Conservation (phyloP, 2,888 invertebrate species). For the Gasteruption jaculator region DNA sequence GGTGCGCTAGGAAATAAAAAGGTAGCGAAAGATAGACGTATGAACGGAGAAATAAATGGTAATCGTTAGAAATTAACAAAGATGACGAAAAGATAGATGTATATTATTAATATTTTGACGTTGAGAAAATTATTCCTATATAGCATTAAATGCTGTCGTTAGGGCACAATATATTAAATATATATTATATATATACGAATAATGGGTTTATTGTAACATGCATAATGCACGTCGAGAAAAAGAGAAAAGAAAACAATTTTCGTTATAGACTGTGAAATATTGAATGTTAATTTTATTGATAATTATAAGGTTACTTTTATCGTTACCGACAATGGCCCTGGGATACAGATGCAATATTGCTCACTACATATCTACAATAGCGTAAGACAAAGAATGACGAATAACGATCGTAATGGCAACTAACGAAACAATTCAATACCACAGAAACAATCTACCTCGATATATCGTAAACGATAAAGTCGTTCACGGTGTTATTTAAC, state of each 20-base stretch:
- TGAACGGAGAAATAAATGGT: too few relatives aligned
- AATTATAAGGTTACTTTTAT: conserved; percentile 32
- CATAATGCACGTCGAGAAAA: conserved; percentile 18
- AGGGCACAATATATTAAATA: conserved; percentile 16
- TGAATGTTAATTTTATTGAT: conserved; percentile 40
- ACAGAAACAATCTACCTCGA: background rate
- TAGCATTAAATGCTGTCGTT: conserved; percentile 27
- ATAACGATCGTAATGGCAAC: conserved; percentile 1
- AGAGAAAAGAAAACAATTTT: too few relatives aligned
- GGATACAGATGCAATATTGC: conserved; percentile 48
- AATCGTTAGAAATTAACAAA: too few relatives aligned
- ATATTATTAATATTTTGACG: conserved; percentile 22
- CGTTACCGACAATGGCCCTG: conserved; percentile 36
- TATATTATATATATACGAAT: conserved; percentile 16
- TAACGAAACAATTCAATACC: conserved; percentile 3
- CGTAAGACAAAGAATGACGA: too few relatives aligned
- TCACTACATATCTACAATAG: conserved; percentile 28
- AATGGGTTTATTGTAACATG: too few relatives aligned
- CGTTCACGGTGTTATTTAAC: too few relatives aligned
- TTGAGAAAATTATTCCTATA: conserved; percentile 19
- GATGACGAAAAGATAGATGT: too few relatives aligned
- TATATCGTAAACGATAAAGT: too few relatives aligned
- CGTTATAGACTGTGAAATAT: conserved; percentile 37
- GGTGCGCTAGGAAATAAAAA: too few relatives aligned
- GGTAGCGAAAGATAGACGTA: too few relatives aligned